phyloP scores from a whole-genome alignment of 2,888 invertebrate species.

The Scaptomyza polygonia region DNA sequence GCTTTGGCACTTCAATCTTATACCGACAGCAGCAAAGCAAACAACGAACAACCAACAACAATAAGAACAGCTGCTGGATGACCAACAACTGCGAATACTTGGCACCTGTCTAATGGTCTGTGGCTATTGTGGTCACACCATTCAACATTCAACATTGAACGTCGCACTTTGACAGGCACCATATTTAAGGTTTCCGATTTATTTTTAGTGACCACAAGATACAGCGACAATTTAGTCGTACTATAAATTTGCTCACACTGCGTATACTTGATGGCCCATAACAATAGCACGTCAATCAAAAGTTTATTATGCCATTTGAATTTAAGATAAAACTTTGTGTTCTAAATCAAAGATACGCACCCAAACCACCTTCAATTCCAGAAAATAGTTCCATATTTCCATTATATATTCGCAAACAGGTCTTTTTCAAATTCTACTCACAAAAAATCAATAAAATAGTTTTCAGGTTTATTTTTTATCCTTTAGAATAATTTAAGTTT shows the following conservation, averaged over 20 bases:
- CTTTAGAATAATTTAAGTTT: too few species aligned
- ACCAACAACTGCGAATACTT: slow-evolving; percentile 39
- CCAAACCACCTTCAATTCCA: neutral
- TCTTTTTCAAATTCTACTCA: too few species aligned
- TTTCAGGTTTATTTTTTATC: too few species aligned
- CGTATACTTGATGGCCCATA: slow-evolving; percentile 35
- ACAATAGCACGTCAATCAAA: slow-evolving; percentile 13
- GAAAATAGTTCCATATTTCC: too few species aligned
- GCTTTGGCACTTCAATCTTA: slow-evolving; percentile 76
- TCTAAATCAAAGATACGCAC: neutral
- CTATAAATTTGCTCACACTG: slow-evolving; percentile 31
- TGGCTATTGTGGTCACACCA: slow-evolving; percentile 15
- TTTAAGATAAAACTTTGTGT: neutral
- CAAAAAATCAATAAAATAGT: too few species aligned
- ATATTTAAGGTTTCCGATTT: slow-evolving; percentile 13
- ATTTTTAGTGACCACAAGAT: slow-evolving; percentile 14
- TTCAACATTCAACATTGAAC: slow-evolving; percentile 6
- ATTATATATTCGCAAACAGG: too few species aligned
- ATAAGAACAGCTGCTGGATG: slow-evolving; percentile 8
- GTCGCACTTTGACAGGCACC: slow-evolving; percentile 30
- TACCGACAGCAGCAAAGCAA: slow-evolving; percentile 48
- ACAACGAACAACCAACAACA: slow-evolving; percentile 24
- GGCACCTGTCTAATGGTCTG: slow-evolving; percentile 72
- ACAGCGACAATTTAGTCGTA: slow-evolving; percentile 33
- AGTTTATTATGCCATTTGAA: slow-evolving; percentile 12